Evolutionary conservation across 2,888 invertebrate species (phyloP).

Genomic region (Tinea trinotella): DNA sequence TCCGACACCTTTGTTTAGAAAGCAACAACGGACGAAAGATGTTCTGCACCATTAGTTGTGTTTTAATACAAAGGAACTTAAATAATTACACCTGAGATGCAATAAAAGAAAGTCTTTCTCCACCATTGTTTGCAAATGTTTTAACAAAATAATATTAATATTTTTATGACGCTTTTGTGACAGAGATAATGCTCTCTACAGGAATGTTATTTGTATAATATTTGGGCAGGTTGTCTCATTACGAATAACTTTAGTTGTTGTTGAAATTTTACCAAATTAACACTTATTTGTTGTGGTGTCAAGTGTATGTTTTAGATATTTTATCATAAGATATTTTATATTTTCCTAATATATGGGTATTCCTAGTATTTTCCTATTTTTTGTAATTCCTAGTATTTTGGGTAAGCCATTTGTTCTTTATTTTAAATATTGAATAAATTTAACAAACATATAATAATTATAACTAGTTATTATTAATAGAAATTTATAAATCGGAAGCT

Average conservation of each 20-base stretch:
- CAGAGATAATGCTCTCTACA: slow-evolving; percentile 11
- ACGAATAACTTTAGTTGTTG: background rate
- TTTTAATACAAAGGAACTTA: slow-evolving; percentile 49
- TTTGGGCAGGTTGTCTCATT: background rate
- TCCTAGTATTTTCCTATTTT: too few relatives aligned
- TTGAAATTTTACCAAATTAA: background rate
- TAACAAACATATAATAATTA: too few relatives aligned
- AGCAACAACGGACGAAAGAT: slow-evolving; percentile 48
- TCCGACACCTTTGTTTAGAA: slow-evolving; percentile 56
- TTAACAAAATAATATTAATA: slow-evolving; percentile 44
- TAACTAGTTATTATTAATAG: too few relatives aligned
- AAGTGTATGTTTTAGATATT: background rate
- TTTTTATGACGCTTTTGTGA: slow-evolving; percentile 9
- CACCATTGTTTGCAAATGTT: slow-evolving; percentile 38
- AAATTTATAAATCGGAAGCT: too few relatives aligned
- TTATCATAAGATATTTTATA: background rate
- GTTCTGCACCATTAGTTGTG: slow-evolving; percentile 51
- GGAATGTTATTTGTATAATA: background rate
- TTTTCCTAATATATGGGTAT: background rate
- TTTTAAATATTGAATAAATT: too few relatives aligned
- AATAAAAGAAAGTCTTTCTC: slow-evolving; percentile 63
- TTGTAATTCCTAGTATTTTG: too few relatives aligned
- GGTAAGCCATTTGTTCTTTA: too few relatives aligned
- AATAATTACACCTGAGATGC: slow-evolving; percentile 56
- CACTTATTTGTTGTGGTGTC: background rate